These are phyloP conservation scores for Pristionchus fissidentatus DNA, from an alignment of 2,888 invertebrate genomes.

Conservation along the genomic window DNA sequence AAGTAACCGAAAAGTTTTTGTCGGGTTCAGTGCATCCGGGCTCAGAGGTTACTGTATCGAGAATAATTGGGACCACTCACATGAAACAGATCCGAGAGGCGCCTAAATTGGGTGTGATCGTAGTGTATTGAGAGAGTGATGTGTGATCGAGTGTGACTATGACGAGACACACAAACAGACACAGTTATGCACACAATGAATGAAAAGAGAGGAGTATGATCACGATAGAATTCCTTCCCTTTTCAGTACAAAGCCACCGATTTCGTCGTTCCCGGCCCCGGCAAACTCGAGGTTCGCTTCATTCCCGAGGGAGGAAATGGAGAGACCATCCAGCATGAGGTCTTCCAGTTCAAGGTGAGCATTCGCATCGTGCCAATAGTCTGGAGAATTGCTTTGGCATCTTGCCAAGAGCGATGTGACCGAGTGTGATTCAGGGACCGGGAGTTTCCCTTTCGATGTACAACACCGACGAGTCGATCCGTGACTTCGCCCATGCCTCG, in stretches of 20 bases:
- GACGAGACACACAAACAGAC: neutral
- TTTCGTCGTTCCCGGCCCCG: slow-evolving; percentile 91
- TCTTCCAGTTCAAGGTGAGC: slow-evolving; percentile 66
- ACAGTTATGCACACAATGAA: neutral
- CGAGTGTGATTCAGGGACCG: slow-evolving; percentile 54
- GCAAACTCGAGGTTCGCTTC: slow-evolving; percentile 89
- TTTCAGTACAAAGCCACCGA: slow-evolving; percentile 91
- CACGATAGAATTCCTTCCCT: neutral
- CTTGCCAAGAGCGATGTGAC: neutral
- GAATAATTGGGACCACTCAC: neutral
- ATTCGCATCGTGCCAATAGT: neutral
- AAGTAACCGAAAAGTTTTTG: too few relatives aligned
- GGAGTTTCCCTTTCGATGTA: slow-evolving; percentile 94
- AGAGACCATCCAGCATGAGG: slow-evolving; percentile 55
- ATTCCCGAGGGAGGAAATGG: slow-evolving; percentile 76
- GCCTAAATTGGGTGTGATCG: slow-evolving; percentile 7
- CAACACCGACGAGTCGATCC: slow-evolving; percentile 89
- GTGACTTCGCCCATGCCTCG: slow-evolving; percentile 93
- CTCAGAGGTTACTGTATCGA: neutral
- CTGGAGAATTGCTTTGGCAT: neutral
- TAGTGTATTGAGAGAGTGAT: neutral
- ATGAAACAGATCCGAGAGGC: neutral
- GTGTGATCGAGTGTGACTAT: neutral
- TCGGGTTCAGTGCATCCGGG: neutral
- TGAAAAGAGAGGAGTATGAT: too few relatives aligned